Percentiles rank a stretch among this genome's conserved stretches.
These are phyloP conservation scores for Zeugodacus cucurbitae DNA, from an alignment of 1,140 invertebrate species.

Conservation along the genomic window DNA sequence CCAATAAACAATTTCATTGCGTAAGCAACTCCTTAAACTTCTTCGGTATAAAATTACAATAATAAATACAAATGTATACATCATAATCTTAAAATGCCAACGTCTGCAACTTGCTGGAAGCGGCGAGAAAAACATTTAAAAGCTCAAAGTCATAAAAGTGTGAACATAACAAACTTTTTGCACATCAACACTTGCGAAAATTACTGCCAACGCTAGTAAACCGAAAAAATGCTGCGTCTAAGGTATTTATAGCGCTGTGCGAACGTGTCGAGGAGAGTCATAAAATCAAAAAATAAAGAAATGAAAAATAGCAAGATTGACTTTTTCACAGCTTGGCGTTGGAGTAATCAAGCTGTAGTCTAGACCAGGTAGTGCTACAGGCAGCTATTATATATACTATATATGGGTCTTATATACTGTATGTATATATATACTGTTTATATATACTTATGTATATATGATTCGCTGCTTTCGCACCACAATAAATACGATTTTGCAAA, in stretches of 20 bases:
- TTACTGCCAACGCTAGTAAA: not conserved
- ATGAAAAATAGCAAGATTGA: not conserved
- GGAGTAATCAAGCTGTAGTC: not conserved
- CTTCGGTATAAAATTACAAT: not conserved
- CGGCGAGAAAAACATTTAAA: not conserved
- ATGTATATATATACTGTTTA: too few species aligned
- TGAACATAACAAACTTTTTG: conserved; percentile 9
- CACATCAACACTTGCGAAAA: not conserved
- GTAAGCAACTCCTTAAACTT: too few species aligned
- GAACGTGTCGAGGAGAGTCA: not conserved
- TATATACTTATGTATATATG: not conserved
- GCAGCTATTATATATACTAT: too few species aligned
- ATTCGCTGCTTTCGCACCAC: not conserved
- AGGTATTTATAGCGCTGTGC: not conserved
- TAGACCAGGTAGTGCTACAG: not conserved
- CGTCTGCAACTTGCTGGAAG: not conserved
- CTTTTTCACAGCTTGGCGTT: not conserved
- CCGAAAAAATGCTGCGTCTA: not conserved
- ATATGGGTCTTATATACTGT: too few species aligned
- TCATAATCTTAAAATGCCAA: not conserved
- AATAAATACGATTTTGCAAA: conserved; percentile 3
- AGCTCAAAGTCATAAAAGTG: not conserved
- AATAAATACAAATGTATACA: not conserved
- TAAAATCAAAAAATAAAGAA: not conserved
- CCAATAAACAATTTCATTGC: too few species aligned